Evolutionary conservation across 2,797 vertebrate genomes (phyloP).

Genomic region (Schizothorax lantsangensis): DNA sequence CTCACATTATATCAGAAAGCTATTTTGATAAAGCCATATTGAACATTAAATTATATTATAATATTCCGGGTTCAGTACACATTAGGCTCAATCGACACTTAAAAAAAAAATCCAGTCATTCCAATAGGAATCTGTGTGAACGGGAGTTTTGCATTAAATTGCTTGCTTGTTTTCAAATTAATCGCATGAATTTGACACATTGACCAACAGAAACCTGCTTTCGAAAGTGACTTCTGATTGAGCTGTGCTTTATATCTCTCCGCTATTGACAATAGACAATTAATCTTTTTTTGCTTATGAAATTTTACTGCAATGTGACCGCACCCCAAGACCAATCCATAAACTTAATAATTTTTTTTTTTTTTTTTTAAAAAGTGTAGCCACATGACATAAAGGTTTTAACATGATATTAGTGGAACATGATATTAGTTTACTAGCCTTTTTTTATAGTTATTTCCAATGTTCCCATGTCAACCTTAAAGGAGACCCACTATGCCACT

Average conservation of each 20-base stretch:
- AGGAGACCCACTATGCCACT: not conserved
- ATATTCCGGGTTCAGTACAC: not conserved
- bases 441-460: not conserved
- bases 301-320: too few species aligned
- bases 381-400: not conserved
- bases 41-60: not conserved
- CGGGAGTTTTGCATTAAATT: not conserved
- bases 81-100: not conserved
- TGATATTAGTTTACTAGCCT: not conserved
- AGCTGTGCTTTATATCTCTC: not conserved
- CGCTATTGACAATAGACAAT: too few species aligned
- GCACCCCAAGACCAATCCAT: not conserved
- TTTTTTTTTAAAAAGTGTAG: not conserved
- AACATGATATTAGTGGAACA: not conserved
- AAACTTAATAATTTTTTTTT: not conserved
- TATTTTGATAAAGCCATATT: not conserved
- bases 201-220: not conserved
- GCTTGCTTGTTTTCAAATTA: not conserved
- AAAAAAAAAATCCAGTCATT: not conserved
- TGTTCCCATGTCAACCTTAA: not conserved
- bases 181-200: not conserved
- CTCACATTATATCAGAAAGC: not conserved
- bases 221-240: not conserved
- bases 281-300: too few species aligned
- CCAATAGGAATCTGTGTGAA: not conserved